Evolutionary conservation across 2,888 invertebrate genomes (phyloP).

Genomic region (Beris morrisii): DNA sequence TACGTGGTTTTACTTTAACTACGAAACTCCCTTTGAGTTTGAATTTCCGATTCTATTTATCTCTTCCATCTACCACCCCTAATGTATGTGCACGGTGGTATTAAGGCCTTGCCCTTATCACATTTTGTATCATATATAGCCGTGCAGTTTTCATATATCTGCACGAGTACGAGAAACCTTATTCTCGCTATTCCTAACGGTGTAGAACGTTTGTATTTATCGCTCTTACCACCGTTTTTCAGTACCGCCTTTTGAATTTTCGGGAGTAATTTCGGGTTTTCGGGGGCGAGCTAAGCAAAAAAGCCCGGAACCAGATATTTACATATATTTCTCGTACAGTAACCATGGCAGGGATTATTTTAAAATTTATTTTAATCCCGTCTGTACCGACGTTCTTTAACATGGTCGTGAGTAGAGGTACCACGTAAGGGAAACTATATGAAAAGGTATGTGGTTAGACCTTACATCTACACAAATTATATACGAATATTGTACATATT

Average conservation of each 20-base stretch:
- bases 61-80: slow-evolving; percentile 34
- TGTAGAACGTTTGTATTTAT: slow-evolving; percentile 36
- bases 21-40: slow-evolving; percentile 36
- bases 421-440: too few relatives aligned
- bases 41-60: slow-evolving; percentile 37
- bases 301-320: slow-evolving; percentile 32
- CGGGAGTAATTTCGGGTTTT: slow-evolving; percentile 37
- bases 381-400: slow-evolving; percentile 38
- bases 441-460: too few relatives aligned
- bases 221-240: slow-evolving; percentile 20
- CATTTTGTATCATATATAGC: slow-evolving; percentile 3
- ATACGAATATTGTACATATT: too few relatives aligned
- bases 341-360: slow-evolving; percentile 39
- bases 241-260: slow-evolving; percentile 32
- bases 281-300: neutral
- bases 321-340: slow-evolving; percentile 33
- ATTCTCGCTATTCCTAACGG: slow-evolving; percentile 27
- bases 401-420: slow-evolving; percentile 19
- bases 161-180: slow-evolving; percentile 16
- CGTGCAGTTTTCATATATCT: slow-evolving; percentile 18
- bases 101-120: slow-evolving; percentile 38
- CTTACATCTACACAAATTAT: too few relatives aligned
- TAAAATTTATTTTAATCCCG: slow-evolving; percentile 40
- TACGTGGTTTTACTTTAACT: slow-evolving; percentile 38
- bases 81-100: slow-evolving; percentile 33